These are phyloP conservation scores for Enteromius unitaeniatus DNA, from an alignment of 2,797 vertebrate genomes.

Conservation along the genomic window DNA sequence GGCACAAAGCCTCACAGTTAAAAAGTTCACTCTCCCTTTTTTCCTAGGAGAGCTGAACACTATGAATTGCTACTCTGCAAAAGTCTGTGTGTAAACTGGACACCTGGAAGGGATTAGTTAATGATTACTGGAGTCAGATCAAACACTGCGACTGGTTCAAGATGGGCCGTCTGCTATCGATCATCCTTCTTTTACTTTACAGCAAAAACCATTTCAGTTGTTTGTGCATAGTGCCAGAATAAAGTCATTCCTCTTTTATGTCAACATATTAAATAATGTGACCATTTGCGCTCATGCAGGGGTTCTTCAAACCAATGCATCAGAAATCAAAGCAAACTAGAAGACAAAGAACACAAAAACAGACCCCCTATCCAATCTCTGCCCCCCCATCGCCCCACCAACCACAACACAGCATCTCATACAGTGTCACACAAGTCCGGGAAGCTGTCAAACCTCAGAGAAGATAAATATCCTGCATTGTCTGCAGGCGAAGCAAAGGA, in stretches of 20 bases:
- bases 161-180: conserved; percentile 41
- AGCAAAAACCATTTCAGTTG: conserved; percentile 37
- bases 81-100: conserved; percentile 14
- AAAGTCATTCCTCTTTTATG: conserved; percentile 30
- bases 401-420: conserved; percentile 43
- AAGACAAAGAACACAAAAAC: conserved; percentile 38
- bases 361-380: neutral
- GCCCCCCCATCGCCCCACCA: neutral
- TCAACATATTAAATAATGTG: conserved; percentile 35
- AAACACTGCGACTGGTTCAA: conserved; percentile 48
- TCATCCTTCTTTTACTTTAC: conserved; percentile 36
- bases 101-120: conserved; percentile 59
- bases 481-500: conserved; percentile 41
- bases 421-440: conserved; percentile 31
- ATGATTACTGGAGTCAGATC: conserved; percentile 54
- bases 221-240: conserved; percentile 44
- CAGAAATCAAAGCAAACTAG: conserved; percentile 31
- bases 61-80: conserved; percentile 6
- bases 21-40: conserved; percentile 5
- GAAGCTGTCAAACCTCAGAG: conserved; percentile 52
- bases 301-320: conserved; percentile 41
- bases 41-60: neutral
- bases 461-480: conserved; percentile 61
- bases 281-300: conserved; percentile 25
- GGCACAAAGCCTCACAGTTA: neutral